Conservation (phyloP, 2,888 invertebrate genomes). For the Drosophila hamatofila region DNA sequence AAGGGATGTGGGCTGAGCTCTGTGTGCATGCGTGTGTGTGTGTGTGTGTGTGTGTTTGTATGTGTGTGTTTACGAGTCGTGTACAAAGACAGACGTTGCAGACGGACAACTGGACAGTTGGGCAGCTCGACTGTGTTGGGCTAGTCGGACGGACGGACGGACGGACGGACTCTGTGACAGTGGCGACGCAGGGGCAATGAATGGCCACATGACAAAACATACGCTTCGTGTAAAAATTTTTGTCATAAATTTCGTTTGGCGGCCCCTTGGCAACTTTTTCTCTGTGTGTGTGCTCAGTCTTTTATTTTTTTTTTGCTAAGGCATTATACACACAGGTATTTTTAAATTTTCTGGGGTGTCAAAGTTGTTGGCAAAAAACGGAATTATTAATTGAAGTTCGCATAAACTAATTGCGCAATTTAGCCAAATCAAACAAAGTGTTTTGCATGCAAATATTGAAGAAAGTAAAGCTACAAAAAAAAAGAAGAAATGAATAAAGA, state of each 20-base stretch:
- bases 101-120: slow-evolving; percentile 7
- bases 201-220: slow-evolving; percentile 80
- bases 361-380: slow-evolving; percentile 13
- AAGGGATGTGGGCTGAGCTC: not conserved
- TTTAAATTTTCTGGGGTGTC: not conserved
- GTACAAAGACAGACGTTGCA: slow-evolving; percentile 16
- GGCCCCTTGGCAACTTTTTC: slow-evolving; percentile 49
- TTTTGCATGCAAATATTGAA: slow-evolving; percentile 22
- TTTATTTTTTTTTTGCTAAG: slow-evolving; percentile 3
- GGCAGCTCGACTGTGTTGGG: slow-evolving; percentile 3
- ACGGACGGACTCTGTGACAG: too few relatives aligned
- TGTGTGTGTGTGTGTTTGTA: not conserved
- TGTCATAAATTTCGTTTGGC: slow-evolving; percentile 71
- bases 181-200: slow-evolving; percentile 58
- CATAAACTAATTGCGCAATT: slow-evolving; percentile 58
- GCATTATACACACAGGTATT: slow-evolving; percentile 12
- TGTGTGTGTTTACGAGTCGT: slow-evolving; percentile 2
- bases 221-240: slow-evolving; percentile 73
- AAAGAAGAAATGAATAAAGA: not conserved
- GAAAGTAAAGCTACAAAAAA: not conserved
- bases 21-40: not conserved
- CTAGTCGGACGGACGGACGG: too few relatives aligned
- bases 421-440: slow-evolving; percentile 31
- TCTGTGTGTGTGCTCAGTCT: slow-evolving; percentile 3
- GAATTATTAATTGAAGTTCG: slow-evolving; percentile 52